Evolutionary conservation across 2,797 vertebrate species (phyloP).

Genomic region (Parauchenoglanis ngamensis): DNA sequence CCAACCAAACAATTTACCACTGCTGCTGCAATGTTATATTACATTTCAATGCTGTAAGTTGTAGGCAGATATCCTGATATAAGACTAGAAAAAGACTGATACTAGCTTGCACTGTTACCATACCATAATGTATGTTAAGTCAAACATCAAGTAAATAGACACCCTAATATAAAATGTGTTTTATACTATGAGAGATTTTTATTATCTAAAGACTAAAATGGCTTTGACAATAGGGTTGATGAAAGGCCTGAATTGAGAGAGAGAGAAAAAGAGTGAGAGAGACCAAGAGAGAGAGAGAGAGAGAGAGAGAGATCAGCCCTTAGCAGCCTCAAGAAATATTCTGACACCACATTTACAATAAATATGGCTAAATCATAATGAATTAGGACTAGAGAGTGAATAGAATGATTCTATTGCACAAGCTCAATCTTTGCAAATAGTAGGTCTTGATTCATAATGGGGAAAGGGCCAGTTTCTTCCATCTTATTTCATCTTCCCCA

Average conservation of each 20-base stretch:
- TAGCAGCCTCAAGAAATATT: neutral
- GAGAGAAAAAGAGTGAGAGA: no score
- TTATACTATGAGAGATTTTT: neutral
- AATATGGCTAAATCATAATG: neutral
- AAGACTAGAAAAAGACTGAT: neutral
- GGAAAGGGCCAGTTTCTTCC: neutral
- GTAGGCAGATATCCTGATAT: neutral
- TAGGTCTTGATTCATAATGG: neutral
- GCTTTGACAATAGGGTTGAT: neutral
- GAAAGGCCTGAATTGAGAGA: neutral
- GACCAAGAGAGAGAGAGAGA: no score
- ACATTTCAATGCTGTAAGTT: neutral
- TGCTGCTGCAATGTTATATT: neutral
- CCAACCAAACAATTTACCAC: neutral
- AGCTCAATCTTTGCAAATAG: neutral
- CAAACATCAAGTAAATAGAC: neutral
- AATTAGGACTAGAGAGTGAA: neutral
- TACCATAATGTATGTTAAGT: neutral
- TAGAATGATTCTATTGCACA: neutral
- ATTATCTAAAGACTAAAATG: neutral
- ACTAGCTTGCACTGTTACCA: neutral
- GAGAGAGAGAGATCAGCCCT: neutral
- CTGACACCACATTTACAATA: neutral
- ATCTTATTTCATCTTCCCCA: conserved; percentile 33
- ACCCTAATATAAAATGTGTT: no score